A percentile compares a stretch with the other conserved stretches of the same genome.
Evolutionary conservation across 2,888 invertebrate species (phyloP).

Genomic region (Cephus pulcher): DNA sequence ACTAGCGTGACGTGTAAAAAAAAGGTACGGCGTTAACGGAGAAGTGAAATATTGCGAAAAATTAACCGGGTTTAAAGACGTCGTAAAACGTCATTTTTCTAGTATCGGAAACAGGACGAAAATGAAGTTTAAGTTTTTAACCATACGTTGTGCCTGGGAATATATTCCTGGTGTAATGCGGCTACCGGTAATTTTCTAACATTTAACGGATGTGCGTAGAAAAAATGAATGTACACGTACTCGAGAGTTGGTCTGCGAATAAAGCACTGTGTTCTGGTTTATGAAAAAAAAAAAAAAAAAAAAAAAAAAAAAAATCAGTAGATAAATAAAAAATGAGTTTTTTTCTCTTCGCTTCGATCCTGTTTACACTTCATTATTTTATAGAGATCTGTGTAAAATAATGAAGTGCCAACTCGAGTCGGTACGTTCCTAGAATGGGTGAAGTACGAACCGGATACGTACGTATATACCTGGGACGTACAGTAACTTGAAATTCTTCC

Average conservation of each 20-base stretch:
- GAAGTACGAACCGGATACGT: background rate
- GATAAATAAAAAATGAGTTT: slow-evolving; percentile 37
- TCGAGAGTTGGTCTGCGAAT: background rate
- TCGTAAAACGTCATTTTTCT: background rate
- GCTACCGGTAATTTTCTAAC: slow-evolving; percentile 49
- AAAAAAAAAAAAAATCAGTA: background rate
- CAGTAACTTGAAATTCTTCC: background rate
- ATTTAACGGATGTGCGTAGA: slow-evolving; percentile 44
- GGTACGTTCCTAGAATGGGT: background rate
- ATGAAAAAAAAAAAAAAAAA: background rate
- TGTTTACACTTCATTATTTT: slow-evolving; percentile 55
- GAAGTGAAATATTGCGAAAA: background rate
- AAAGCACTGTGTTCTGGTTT: background rate
- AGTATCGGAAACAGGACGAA: background rate
- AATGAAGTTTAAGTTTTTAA: background rate
- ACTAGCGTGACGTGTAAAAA: background rate
- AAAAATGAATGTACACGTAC: slow-evolving; percentile 39
- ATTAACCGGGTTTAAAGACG: background rate
- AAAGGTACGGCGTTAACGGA: background rate
- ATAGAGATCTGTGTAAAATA: background rate
- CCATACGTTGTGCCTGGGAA: background rate
- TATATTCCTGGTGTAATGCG: slow-evolving; percentile 17
- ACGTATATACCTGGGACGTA: background rate
- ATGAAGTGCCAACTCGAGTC: background rate
- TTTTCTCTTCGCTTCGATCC: slow-evolving; percentile 27